Percentiles rank a stretch among this genome's conserved stretches.
Conservation (phyloP, 2,113 vertebrate genomes). For the Athene noctua region DNA sequence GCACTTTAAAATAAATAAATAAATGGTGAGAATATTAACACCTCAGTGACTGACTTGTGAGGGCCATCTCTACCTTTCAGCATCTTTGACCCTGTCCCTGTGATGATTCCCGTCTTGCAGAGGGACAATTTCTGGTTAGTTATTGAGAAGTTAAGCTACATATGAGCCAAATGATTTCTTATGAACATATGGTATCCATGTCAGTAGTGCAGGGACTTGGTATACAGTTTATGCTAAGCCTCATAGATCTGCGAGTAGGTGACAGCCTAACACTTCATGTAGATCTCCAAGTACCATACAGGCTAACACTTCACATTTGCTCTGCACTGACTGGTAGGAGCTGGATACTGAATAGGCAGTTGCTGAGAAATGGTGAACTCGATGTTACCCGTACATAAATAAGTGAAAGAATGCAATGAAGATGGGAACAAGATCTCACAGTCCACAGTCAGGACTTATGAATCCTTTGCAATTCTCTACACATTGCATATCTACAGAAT, state of each 20-base stretch:
- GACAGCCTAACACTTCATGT: background rate
- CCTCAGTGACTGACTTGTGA: background rate
- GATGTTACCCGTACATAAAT: background rate
- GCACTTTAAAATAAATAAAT: background rate
- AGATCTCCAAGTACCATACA: background rate
- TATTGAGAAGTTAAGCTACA: background rate
- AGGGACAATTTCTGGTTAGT: background rate
- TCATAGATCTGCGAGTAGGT: background rate
- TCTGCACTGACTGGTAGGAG: background rate
- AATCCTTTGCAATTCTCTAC: background rate
- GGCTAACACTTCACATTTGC: background rate
- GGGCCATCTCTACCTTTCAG: background rate
- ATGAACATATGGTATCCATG: background rate
- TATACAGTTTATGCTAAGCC: background rate
- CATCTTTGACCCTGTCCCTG: background rate
- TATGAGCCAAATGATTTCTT: background rate
- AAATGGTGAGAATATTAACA: background rate
- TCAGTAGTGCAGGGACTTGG: background rate
- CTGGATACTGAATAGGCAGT: background rate
- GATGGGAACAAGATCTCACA: background rate
- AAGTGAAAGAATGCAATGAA: background rate
- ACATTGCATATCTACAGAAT: fast-evolving
- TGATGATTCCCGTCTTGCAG: background rate
- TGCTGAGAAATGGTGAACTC: background rate
- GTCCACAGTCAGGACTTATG: background rate